Base-by-base conservation (phyloP, 2,888 invertebrate species). In the Melanophora roralis region DNA sequence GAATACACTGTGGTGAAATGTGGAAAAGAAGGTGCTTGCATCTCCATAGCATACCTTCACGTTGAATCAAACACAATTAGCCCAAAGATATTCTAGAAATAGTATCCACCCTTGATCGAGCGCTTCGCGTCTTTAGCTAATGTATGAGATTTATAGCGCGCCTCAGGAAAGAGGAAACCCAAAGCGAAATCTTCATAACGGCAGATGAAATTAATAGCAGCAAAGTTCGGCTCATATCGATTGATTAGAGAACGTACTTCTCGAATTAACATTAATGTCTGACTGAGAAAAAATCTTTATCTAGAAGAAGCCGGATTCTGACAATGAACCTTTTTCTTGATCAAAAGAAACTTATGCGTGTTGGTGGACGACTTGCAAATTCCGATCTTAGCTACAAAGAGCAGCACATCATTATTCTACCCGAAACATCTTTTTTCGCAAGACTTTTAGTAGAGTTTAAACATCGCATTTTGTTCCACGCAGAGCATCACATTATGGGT, bases 51-150 rank as follows among this genome's bases (percentile, higher is more conserved):
- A 14, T 51, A 34, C 32, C n/a, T 14, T 51, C 1, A 65, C 38
- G 1, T 65, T 65, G 11, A 51, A 65, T 36, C 65, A 36, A 1
- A n/a, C 4, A 1, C n/a, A 49, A 34, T 7, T 12, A 8, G 14
- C 34, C 40, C 6, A n/a, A 0, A n/a, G 5, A 12, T 12, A 7
- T 5, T 7, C 2, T 0, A 27, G 27, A 7, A 32, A 14, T 3
- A 16, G 43, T 72, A n/a, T 62, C 72, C 27, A 51, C 62, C 9
- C 12, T 72, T 9, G 43, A 36, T 38, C 12, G 60, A 12, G 51
- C 60, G 7, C 9, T 72, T 1, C 27, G 71, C 51, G 53, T 60
- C 21, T 27, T 62, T n/a, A 16, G 49, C 6, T 51, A 72, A 19
- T 11, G 51, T 1, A 19, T 62, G 16, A 12, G 60, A 12, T 60